Base-by-base conservation (phyloP, 2,113 vertebrate genomes). In the human (Homo sapiens) region DNA sequence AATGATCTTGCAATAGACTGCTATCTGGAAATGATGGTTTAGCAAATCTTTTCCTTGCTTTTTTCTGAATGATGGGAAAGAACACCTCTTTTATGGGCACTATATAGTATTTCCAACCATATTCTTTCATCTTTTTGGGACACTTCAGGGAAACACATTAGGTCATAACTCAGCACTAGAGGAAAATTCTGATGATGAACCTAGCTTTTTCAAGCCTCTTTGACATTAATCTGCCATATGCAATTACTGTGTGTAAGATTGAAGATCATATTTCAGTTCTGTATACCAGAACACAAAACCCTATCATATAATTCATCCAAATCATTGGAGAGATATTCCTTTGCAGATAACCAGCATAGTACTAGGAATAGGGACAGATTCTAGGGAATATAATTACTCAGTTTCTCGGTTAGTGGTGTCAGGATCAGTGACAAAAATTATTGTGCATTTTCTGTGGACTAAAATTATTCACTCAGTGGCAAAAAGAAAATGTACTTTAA, bases 151-250 rank as follows among this genome's bases (percentile, higher is more conserved):
- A 98, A 96, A 96, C 76, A 94, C 94, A 96, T 97, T 94, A 94
- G 89, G 48, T 80, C 81, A 88, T 61, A 84, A 95, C 88, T 97
- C 97, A 98, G 96, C 70, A 66, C 90, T 83, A 25, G 52, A 75
- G 75, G 64, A 96, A 94, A 92, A 93, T 85, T 82, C 94, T 48
- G 82, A 82, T 75, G 93, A 97, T 84, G 94, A 98, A 91, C 93
- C 89, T 95, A 40, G n/a, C 94, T 96, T 95, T 83, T 95, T 93
- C 95, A 93, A 94, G 70, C 52, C 80, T 88, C 45, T 61, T 81
- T 88, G 92, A 92, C 79, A 97, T 98, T 95, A 96, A 97, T 97
- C 83, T 97, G 97, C 93, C 79, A n/a, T 89, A 93, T 81, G 86
- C 92, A 95, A 92, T 97, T 87, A 94, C 92, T 66, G 40, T 43